Evolutionary conservation across 2,797 vertebrate species (phyloP), one percentile per base, ranked within the genome.

Genomic region (Aulostomus chinensis): DNA sequence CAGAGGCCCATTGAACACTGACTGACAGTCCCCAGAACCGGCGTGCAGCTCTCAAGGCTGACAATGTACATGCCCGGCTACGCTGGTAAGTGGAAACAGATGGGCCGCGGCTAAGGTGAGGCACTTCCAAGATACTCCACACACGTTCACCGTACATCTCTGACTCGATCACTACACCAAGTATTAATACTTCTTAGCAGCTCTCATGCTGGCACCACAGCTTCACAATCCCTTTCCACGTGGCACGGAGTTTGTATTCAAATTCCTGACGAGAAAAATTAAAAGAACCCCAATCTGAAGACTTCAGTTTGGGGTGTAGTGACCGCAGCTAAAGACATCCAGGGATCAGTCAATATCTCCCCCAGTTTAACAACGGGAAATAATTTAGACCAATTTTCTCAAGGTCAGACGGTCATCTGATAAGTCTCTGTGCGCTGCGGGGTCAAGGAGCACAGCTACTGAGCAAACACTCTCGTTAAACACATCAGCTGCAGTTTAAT

Each of bases 301-400:
- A 51, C 37, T 7, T 12, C 3, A 28, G 12, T 20, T 26, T 4
- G 46, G 31, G 32, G 12, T 13, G 2, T 11, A 25, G 30, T 33
- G 50, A 58, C 54, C 51, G 22, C 48, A 38, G 6, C 24, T 40
- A 14, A 9, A 58, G 62, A 76, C 38, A 78, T 58, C 41, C 63
- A 71, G 60, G 45, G 71, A 83, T 75, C 72, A 59, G 68, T 89
- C 80, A 83, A 81, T 75, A 80, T 85, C 88, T 84, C 78, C 77
- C 51, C 85, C 36, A 47, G 69, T 76, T 86, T 88, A 93, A 88
- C 88, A 88, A 93, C 86, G 93, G 90, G 91, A 95, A 93, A 88
- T 81, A 86, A 95, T 93, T 94, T 90, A 92, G 84, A 79, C 83
- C 86, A 93, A 94, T 94, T 94, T 94, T 92, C 88, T 88, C 81